Percentiles rank a stretch among this genome's conserved stretches.
Evolutionary conservation across 2,888 invertebrate genomes (phyloP).

Genomic region (Tetrapedia diversipes): DNA sequence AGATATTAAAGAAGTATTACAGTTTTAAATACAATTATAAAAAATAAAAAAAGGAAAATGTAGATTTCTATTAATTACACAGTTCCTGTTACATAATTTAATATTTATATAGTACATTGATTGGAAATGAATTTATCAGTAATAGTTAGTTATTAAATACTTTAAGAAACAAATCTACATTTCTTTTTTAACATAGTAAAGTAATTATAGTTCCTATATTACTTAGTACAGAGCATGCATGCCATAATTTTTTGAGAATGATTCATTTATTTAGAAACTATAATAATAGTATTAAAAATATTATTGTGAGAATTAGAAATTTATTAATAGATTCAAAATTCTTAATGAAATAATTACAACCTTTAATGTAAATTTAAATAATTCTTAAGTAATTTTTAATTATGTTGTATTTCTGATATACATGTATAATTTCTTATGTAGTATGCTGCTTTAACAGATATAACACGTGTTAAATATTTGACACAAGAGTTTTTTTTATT

Average conservation of each 20-base stretch:
- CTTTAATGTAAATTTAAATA: slow-evolving; percentile 4
- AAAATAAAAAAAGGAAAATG: slow-evolving; percentile 22
- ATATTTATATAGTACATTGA: slow-evolving; percentile 31
- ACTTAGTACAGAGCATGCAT: slow-evolving; percentile 5
- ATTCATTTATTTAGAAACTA: slow-evolving; percentile 10
- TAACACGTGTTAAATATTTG: slow-evolving; percentile 23
- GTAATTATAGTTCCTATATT: slow-evolving; percentile 44
- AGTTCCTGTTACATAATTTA: slow-evolving; percentile 23
- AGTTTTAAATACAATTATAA: slow-evolving; percentile 29
- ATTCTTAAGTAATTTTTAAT: background rate
- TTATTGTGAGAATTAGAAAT: slow-evolving; percentile 14
- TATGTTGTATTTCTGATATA: slow-evolving; percentile 12
- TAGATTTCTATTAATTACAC: slow-evolving; percentile 28
- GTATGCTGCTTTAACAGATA: slow-evolving; percentile 15
- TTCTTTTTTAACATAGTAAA: slow-evolving; percentile 27
- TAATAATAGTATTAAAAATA: background rate
- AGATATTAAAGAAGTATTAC: slow-evolving; percentile 36
- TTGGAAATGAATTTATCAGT: slow-evolving; percentile 18
- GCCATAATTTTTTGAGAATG: too few relatives aligned
- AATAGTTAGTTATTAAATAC: slow-evolving; percentile 3
- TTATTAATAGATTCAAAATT: slow-evolving; percentile 16
- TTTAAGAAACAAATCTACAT: background rate
- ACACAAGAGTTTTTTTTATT: slow-evolving; percentile 34
- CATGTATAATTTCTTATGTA: slow-evolving; percentile 15
- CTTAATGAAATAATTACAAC: slow-evolving; percentile 6